phyloP scores from a whole-genome alignment of 1,140 invertebrate genomes.

The Drosophila auraria region DNA sequence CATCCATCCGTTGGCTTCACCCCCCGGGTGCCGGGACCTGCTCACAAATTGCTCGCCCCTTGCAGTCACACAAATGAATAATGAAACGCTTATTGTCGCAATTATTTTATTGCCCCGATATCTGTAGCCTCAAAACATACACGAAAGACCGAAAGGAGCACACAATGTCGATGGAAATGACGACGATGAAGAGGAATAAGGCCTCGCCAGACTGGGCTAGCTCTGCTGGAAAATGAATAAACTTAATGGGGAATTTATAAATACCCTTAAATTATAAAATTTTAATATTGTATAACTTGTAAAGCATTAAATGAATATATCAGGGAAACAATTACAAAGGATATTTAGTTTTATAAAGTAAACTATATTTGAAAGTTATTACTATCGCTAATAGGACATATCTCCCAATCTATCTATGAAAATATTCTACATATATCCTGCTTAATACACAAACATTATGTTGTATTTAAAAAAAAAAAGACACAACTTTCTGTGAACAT shows the following conservation, averaged over 20 bases:
- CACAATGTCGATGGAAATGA: conserved; percentile 27
- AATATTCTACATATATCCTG: too few species aligned
- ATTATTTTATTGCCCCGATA: conserved; percentile 83
- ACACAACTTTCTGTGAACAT: too few species aligned
- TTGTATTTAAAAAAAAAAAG: neutral
- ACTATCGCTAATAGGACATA: too few species aligned
- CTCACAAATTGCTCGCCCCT: conserved; percentile 79
- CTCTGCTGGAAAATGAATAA: neutral
- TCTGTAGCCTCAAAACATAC: conserved; percentile 82
- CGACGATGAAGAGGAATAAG: conserved; percentile 29
- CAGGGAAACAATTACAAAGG: too few species aligned
- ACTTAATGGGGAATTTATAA: neutral
- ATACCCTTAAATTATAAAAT: conserved; percentile 12
- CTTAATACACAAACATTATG: too few species aligned
- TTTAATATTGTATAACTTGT: too few species aligned
- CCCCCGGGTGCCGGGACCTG: conserved; percentile 51
- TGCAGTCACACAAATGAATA: conserved; percentile 81
- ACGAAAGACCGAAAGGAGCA: conserved; percentile 42
- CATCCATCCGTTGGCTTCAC: neutral
- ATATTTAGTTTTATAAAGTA: too few species aligned
- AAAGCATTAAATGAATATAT: neutral
- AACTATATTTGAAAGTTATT: neutral
- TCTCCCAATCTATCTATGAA: too few species aligned
- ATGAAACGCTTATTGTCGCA: conserved; percentile 83
- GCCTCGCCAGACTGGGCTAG: conserved; percentile 13